Conservation (phyloP, 2,113 vertebrate genomes). For the Myrmophylax atrothorax region DNA sequence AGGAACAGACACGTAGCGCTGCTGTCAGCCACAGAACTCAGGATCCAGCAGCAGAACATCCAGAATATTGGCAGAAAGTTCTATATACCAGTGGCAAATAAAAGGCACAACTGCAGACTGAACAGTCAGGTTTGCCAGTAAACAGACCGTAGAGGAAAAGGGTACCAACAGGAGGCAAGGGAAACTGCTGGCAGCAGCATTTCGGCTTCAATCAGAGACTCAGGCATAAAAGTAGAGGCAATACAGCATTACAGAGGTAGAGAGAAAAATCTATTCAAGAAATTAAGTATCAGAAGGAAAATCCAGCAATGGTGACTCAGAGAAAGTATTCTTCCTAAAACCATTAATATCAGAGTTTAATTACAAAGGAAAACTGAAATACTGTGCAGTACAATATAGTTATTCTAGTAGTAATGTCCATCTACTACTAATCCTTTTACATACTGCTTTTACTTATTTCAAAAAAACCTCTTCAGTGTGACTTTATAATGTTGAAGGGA, state of each 20-base stretch:
- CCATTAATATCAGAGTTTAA: background rate
- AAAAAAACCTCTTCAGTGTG: background rate
- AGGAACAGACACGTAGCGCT: background rate
- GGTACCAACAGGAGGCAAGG: background rate
- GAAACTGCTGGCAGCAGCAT: background rate
- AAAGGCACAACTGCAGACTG: background rate
- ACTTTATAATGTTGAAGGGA: background rate
- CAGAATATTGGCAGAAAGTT: background rate
- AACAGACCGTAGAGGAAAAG: background rate
- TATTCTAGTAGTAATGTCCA: background rate
- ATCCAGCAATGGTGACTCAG: background rate
- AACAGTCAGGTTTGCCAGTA: background rate
- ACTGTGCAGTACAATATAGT: background rate
- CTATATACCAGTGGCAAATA: background rate
- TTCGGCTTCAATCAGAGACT: background rate
- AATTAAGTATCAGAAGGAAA: background rate
- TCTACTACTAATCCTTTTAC: background rate
- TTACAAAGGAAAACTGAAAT: background rate
- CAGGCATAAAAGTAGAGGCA: background rate
- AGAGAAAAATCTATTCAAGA: background rate
- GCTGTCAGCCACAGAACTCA: background rate
- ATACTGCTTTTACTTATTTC: background rate
- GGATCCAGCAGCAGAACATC: background rate
- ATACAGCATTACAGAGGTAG: background rate
- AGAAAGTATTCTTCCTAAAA: background rate